Evolutionary conservation across 2,113 vertebrate species (phyloP).

Genomic region (Pomatorhinus ruficollis): DNA sequence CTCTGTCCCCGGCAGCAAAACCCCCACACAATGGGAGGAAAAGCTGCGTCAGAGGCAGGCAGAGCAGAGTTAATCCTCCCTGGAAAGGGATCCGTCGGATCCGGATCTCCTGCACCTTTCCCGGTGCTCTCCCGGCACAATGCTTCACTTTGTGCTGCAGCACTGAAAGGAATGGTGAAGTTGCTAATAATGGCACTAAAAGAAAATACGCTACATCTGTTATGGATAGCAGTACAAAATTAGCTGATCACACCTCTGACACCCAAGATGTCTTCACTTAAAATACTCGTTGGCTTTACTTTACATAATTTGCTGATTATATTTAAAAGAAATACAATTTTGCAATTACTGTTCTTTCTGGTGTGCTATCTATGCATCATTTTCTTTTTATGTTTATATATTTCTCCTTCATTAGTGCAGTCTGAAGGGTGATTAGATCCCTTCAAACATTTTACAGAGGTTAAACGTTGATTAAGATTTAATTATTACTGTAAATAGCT

Average conservation of each 20-base stretch:
- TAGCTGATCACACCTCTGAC: conserved; percentile 88
- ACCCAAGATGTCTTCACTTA: conserved; percentile 88
- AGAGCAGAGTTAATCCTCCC: not conserved
- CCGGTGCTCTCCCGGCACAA: conserved; percentile 65
- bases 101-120: conserved; percentile 28
- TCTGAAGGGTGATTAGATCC: conserved; percentile 91
- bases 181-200: conserved; percentile 86
- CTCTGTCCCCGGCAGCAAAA: not conserved
- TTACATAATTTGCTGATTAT: conserved; percentile 85
- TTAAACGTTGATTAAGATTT: conserved; percentile 97
- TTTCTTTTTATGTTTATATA: conserved; percentile 89
- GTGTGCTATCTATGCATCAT: conserved; percentile 82
- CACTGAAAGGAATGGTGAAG: conserved; percentile 74
- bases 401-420: conserved; percentile 90
- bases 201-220: conserved; percentile 88
- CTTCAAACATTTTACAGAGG: conserved; percentile 91
- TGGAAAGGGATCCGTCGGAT: not conserved
- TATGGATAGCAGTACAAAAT: conserved; percentile 88
- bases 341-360: conserved; percentile 85
- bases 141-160: conserved; percentile 70
- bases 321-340: conserved; percentile 86
- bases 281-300: conserved; percentile 84
- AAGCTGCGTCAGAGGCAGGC: conserved; percentile 37
- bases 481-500: conserved; percentile 98
- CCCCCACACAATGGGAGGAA: not conserved